A percentile compares a stretch with the other conserved stretches of the same genome.
Evolutionary conservation across 2,113 vertebrate genomes (phyloP).

Genomic region (Tichodroma muraria): DNA sequence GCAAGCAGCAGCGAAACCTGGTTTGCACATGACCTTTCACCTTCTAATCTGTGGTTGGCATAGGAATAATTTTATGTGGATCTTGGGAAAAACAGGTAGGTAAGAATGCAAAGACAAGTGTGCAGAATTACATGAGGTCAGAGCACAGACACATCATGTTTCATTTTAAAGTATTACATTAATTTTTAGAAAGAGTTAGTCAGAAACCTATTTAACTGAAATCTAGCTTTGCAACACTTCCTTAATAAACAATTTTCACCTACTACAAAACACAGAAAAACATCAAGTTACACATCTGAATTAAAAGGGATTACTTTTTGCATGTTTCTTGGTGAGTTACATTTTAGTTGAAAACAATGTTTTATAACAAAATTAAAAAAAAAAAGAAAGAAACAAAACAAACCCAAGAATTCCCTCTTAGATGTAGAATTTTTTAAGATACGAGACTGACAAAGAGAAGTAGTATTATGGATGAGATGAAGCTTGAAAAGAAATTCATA

Average conservation of each 20-base stretch:
- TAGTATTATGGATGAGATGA: background rate
- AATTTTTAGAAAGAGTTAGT: background rate
- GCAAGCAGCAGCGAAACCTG: background rate
- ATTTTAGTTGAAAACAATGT: background rate
- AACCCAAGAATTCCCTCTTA: background rate
- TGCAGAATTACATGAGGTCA: background rate
- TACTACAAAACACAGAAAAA: background rate
- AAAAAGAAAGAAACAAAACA: background rate
- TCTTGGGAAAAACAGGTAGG: background rate
- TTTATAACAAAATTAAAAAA: background rate
- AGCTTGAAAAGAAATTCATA: background rate
- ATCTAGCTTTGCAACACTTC: background rate
- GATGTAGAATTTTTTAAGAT: background rate
- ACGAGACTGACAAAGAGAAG: background rate
- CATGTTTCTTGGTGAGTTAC: background rate
- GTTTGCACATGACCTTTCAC: background rate
- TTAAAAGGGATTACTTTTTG: background rate
- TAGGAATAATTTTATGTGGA: background rate
- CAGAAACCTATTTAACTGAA: background rate
- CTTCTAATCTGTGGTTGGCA: background rate
- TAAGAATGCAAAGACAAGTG: background rate
- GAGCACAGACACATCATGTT: background rate
- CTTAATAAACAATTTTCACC: constrained; percentile 18
- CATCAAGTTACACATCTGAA: background rate
- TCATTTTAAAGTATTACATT: background rate